A percentile compares a stretch with the other conserved stretches of the same genome.
Conservation (phyloP, 2,113 vertebrate genomes). For the Hippocampus abdominalis region DNA sequence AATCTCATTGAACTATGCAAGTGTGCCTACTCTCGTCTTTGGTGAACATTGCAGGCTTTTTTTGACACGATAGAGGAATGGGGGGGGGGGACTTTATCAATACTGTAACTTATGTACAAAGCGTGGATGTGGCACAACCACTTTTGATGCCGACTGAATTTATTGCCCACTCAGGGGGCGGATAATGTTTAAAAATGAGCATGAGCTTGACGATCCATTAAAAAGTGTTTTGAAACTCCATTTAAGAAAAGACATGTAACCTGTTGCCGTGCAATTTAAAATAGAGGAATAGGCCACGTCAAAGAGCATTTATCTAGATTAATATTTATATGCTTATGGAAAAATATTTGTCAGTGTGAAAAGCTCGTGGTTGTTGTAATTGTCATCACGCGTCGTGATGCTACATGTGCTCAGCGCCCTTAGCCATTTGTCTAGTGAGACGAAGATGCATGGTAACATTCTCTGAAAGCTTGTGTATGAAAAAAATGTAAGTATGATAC, state of each 20-base stretch:
- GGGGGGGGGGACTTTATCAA: neutral
- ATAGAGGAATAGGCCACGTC: slow-evolving; percentile 37
- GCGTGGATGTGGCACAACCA: slow-evolving; percentile 7
- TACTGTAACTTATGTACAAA: neutral
- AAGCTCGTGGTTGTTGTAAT: slow-evolving; percentile 27
- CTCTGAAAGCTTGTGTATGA: neutral
- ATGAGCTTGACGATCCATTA: slow-evolving; percentile 38
- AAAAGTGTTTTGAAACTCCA: slow-evolving; percentile 47
- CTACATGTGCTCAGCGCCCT: neutral
- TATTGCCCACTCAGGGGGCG: slow-evolving; percentile 22
- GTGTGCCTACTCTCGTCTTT: neutral
- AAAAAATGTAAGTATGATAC: neutral
- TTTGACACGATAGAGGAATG: neutral
- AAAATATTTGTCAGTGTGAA: slow-evolving; percentile 48
- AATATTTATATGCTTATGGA: slow-evolving; percentile 35
- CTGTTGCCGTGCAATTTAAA: slow-evolving; percentile 39
- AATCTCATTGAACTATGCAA: neutral
- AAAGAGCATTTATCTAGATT: slow-evolving; percentile 28
- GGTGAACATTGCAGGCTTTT: neutral
- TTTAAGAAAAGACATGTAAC: slow-evolving; percentile 45
- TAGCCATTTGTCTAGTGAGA: slow-evolving; percentile 7
- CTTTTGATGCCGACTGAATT: slow-evolving; percentile 23
- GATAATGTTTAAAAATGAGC: slow-evolving; percentile 53
- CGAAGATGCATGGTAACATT: neutral
- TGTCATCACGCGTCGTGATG: slow-evolving; percentile 15